Evolutionary conservation across 2,113 vertebrate genomes (phyloP).

Genomic region (Falcunculus frontatus): DNA sequence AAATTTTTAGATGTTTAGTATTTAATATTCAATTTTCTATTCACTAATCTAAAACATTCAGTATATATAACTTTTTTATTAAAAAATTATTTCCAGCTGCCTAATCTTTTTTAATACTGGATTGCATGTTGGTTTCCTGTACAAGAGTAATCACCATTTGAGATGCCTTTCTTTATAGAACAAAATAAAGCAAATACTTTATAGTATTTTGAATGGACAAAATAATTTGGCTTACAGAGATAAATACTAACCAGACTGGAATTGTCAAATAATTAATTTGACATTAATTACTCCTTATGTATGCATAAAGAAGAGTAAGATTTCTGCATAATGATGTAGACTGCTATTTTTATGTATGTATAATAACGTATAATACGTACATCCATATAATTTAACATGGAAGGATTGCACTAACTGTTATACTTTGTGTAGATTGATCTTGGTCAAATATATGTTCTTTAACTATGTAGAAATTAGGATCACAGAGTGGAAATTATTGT

Average conservation of each 20-base stretch:
- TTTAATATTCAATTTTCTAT: neutral
- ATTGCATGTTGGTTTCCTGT: neutral
- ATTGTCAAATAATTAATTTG: neutral
- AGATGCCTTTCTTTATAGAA: neutral
- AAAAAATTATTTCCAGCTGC: neutral
- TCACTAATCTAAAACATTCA: neutral
- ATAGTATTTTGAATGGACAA: neutral
- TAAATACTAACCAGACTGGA: neutral
- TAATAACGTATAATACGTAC: neutral
- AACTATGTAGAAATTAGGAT: neutral
- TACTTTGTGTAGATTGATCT: neutral
- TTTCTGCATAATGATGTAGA: neutral
- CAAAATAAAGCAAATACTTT: neutral
- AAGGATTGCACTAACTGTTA: neutral
- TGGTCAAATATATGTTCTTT: neutral
- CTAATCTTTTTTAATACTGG: neutral
- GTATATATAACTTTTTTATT: neutral
- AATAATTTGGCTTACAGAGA: neutral
- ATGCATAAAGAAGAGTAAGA: neutral
- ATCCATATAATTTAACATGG: neutral
- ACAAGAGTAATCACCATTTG: neutral
- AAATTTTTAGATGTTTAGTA: neutral
- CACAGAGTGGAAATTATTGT: neutral
- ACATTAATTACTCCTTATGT: neutral
- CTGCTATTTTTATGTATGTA: neutral